Evolutionary conservation across 2,888 invertebrate species (phyloP), one percentile per base, ranked within the genome.

Genomic region (Lordiphosa fenestrarum): DNA sequence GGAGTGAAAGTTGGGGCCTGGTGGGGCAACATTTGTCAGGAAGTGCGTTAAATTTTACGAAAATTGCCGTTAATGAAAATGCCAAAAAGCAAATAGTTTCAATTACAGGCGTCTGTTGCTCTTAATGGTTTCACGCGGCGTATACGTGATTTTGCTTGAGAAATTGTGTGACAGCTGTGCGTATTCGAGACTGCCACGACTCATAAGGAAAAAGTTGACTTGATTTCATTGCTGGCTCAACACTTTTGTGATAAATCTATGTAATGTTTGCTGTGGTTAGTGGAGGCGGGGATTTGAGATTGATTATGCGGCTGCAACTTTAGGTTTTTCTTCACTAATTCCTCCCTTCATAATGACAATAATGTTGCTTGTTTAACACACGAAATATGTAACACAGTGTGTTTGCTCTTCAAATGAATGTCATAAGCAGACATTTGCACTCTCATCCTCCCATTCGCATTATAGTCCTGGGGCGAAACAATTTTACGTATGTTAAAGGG

Each of bases 11-110:
- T 5, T 23, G 23, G 5, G 25, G 25, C 4, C 9, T 9, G 9
- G 9, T n/a, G 21, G 68, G 80, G 78, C 80, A 74, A 59, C 83
- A 82, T 64, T 84, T 82, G 85, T 57, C 48, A 51, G 69, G 56
- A 78, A 78, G 74, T 84, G 65, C 75, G 76, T 80, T 69, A 68
- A 82, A 75, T 72, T 82, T 72, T 48, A 68, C 63, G 85, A 63
- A 72, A 83, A 83, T 82, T 69, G 64, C 38, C 73, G 54, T 72
- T 85, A 67, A 83, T 70, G 83, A 78, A 77, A 78, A 84, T 69
- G 69, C 67, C 71, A 67, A 59, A 72, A 71, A 66, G 64, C 59
- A 68, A 80, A 85, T 80, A 85, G 84, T 80, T 85, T 71, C 83
- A 83, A 82, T 84, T 74, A 77, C 75, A 59, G 19, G 19, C 49